These are phyloP conservation scores for Galemys pyrenaicus DNA, from an alignment of 2,113 vertebrate species.

Conservation along the genomic window DNA sequence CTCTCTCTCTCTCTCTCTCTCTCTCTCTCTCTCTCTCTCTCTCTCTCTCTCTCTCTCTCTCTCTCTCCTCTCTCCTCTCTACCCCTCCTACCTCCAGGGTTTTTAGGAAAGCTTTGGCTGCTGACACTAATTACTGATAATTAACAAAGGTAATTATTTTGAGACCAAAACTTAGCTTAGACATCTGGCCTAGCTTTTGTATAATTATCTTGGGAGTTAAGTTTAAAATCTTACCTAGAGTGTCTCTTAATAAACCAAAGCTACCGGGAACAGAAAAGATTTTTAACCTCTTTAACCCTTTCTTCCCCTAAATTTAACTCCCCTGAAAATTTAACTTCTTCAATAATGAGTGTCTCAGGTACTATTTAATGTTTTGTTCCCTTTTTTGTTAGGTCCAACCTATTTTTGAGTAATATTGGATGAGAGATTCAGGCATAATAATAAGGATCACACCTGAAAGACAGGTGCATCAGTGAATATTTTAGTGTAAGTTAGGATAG, in stretches of 20 bases:
- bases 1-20: too few relatives aligned
- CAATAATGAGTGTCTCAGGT: not conserved
- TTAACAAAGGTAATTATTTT: slow-evolving; percentile 80
- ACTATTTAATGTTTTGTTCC: not conserved
- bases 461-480: not conserved
- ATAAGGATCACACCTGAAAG: not conserved
- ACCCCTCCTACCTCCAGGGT: not conserved
- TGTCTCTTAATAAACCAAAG: slow-evolving; percentile 69
- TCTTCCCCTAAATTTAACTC: slow-evolving; percentile 21
- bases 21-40: not conserved
- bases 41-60: fast-evolving
- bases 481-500: not conserved
- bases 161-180: slow-evolving; percentile 77
- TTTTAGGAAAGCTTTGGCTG: slow-evolving; percentile 57
- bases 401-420: not conserved
- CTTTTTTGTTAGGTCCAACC: not conserved
- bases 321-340: not conserved
- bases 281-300: slow-evolving; percentile 34
- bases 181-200: slow-evolving; percentile 76
- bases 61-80: too few relatives aligned
- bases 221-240: slow-evolving; percentile 72
- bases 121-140: slow-evolving; percentile 78
- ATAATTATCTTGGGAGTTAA: slow-evolving; percentile 76
- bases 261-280: slow-evolving; percentile 59
- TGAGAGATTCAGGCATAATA: not conserved